Percentiles rank a stretch among this genome's conserved stretches.
Evolutionary conservation across 1,140 invertebrate species (phyloP).

Genomic region (Macrotrachela quadricornifera): DNA sequence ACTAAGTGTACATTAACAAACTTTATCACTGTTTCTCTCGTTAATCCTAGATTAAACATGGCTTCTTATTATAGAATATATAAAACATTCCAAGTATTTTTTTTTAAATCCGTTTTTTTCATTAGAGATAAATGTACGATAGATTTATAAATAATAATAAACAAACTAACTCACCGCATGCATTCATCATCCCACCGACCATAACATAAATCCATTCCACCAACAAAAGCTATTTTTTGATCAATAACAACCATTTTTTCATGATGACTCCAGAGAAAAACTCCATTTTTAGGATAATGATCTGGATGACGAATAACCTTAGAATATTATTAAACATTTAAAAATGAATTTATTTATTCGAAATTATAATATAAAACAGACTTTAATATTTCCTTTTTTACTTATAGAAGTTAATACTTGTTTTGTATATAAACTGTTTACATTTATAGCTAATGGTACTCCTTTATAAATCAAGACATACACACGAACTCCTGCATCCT

Average conservation of each 20-base stretch:
- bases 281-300: constrained; percentile 49
- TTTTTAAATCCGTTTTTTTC: too few relatives aligned
- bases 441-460: constrained; percentile 75
- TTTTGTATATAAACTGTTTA: constrained; percentile 85
- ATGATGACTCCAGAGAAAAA: constrained; percentile 88
- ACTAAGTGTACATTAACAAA: too few relatives aligned
- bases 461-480: constrained; percentile 89
- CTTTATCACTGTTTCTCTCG: too few relatives aligned
- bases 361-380: not conserved
- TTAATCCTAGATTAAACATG: too few relatives aligned
- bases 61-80: too few relatives aligned
- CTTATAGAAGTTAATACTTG: constrained; percentile 37
- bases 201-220: constrained; percentile 88
- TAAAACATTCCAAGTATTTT: too few relatives aligned
- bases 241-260: constrained; percentile 95
- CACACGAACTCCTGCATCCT: constrained; percentile 54
- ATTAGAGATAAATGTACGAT: too few relatives aligned
- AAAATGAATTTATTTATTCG: constrained; percentile 28
- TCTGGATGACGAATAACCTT: constrained; percentile 85
- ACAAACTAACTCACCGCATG: too few relatives aligned
- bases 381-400: not conserved
- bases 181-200: constrained; percentile 42
- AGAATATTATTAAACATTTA: constrained; percentile 10
- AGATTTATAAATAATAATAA: too few relatives aligned
- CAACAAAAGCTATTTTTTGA: constrained; percentile 74